phyloP scores from a whole-genome alignment of 2,797 vertebrate genomes.

The Gallinago stenura region DNA sequence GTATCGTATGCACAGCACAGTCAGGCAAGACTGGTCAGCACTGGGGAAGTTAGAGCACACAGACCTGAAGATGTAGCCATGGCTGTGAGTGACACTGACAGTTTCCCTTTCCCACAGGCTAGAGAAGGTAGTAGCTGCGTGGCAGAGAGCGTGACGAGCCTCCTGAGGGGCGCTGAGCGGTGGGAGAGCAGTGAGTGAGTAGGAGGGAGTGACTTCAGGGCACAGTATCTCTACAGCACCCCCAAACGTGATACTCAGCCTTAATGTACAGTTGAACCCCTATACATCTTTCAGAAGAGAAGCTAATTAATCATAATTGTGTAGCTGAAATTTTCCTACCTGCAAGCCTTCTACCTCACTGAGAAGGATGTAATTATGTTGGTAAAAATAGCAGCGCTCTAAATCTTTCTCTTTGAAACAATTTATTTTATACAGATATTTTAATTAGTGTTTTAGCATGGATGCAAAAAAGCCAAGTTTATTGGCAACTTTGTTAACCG shows the following conservation, averaged over 20 bases:
- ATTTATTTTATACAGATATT: background rate
- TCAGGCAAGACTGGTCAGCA: background rate
- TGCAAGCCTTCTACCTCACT: background rate
- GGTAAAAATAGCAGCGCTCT: conserved; percentile 26
- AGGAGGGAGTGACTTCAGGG: background rate
- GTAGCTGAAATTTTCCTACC: background rate
- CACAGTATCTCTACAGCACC: background rate
- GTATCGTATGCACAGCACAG: background rate
- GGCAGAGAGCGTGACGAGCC: background rate
- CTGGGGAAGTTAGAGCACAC: too few species aligned
- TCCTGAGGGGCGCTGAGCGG: background rate
- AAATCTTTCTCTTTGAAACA: conserved; percentile 1
- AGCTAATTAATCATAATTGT: background rate
- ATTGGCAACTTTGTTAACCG: background rate
- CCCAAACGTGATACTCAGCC: background rate
- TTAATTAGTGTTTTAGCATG: conserved; percentile 17
- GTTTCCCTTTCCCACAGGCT: background rate
- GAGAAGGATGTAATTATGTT: conserved; percentile 9
- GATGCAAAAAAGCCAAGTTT: background rate
- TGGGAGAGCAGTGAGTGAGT: too few species aligned
- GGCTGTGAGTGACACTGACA: background rate
- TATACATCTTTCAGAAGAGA: background rate
- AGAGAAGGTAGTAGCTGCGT: background rate
- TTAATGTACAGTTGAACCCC: background rate
- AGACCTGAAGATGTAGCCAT: background rate